Evolutionary conservation across 2,888 invertebrate species (phyloP), one percentile per base, ranked within the genome.

Genomic region (Synergus umbraculus): DNA sequence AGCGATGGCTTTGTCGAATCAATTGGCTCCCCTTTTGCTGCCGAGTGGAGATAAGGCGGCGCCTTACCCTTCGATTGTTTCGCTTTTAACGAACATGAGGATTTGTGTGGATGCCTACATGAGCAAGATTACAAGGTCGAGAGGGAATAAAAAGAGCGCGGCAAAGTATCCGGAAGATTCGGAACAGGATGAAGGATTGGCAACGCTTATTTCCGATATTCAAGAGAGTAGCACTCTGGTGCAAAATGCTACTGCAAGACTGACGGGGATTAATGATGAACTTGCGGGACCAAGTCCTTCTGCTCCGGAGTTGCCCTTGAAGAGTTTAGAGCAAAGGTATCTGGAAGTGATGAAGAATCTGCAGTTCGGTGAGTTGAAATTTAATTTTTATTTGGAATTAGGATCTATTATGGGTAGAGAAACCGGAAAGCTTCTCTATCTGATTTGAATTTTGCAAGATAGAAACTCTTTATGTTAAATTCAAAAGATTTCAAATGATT

Each of bases 31-130:
- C 58, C 92, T 97, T 73, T 91, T 97, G 22, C 92, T 96, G 83
- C 95, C 96, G 0, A 93, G 81, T 84, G 84, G 87, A 65, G 76
- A 88, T 82, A 82, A 90, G 86, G 87, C 92, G 1, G 90, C 4
- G 37, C 37, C 92, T 22, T 94, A 94, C 18, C 94, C 94, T 1
- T 95, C 96, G 4, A 95, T 98, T 87, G 95, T 96, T 73, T 95
- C 95, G 29, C 93, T 98, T 81, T 94, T 98, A 58, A 95, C 95
- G 83, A 97, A 96, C 91, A 98, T 98, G 98, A 96, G 96, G 91
- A 94, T 95, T 77, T 98, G 98, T 92, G 98, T 98, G 83, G 97
- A 98, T 92, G 97, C 97, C 0, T 98, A 98, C 91, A 96, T 97
- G 46, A 96, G 95, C 87, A 96, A 97, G 88, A 94, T 97, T 78